Conservation (phyloP, 2,797 vertebrate genomes). For the Malacoraja senta region DNA sequence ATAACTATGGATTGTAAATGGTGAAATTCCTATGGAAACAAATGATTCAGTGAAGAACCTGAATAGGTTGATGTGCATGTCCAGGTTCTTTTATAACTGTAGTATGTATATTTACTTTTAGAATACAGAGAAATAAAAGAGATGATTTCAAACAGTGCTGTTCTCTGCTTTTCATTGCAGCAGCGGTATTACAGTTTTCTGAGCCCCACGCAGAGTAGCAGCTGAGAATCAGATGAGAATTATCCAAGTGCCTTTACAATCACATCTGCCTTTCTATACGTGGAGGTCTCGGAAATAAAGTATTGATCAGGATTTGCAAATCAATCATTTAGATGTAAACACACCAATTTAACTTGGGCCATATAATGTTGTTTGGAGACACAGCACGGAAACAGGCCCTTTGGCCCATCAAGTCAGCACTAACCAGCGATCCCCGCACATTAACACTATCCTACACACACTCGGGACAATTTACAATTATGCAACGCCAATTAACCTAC, state of each 20-base stretch:
- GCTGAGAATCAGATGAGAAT: too few relatives aligned
- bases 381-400: too few relatives aligned
- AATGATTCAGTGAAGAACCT: constrained; percentile 75
- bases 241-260: not conserved
- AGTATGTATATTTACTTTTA: constrained; percentile 98
- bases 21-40: constrained; percentile 94
- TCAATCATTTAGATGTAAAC: not conserved
- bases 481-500: too few relatives aligned
- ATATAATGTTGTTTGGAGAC: too few relatives aligned
- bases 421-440: too few relatives aligned
- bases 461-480: too few relatives aligned
- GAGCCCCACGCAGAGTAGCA: not conserved
- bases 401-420: too few relatives aligned
- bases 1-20: constrained; percentile 89
- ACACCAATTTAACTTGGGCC: not conserved
- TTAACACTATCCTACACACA: too few relatives aligned
- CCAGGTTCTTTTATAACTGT: constrained; percentile 80
- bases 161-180: constrained; percentile 37
- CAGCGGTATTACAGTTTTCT: not conserved
- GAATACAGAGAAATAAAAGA: constrained; percentile 90
- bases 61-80: constrained; percentile 81
- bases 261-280: not conserved
- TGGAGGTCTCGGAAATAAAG: not conserved
- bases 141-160: constrained; percentile 83
- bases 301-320: not conserved